phyloP scores from a whole-genome alignment of 2,797 vertebrate species.

The Channa striata region DNA sequence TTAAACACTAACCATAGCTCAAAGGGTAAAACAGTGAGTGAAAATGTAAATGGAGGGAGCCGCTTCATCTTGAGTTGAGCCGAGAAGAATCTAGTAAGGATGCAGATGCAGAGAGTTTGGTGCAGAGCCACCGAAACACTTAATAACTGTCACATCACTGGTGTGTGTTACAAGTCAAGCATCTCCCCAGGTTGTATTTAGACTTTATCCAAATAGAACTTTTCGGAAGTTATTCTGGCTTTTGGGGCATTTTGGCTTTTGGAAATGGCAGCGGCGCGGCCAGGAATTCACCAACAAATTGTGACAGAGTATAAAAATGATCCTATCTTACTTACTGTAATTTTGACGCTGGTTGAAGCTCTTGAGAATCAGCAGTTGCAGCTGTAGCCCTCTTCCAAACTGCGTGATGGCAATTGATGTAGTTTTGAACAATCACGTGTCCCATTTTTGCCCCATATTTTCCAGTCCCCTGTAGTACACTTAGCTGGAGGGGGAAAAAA shows the following conservation, averaged over 20 bases:
- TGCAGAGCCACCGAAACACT: not conserved
- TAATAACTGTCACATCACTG: too few species aligned
- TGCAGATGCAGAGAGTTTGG: not conserved
- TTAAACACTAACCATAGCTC: not conserved
- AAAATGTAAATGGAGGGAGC: not conserved
- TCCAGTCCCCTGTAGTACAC: not conserved
- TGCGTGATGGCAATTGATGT: not conserved
- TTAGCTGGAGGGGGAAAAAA: not conserved
- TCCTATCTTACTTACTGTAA: not conserved
- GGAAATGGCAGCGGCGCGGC: too few species aligned
- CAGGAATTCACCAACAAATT: too few species aligned
- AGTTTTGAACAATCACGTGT: not conserved
- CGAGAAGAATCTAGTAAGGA: too few species aligned
- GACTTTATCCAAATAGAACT: too few species aligned
- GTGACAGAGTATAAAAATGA: too few species aligned
- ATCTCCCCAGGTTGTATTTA: too few species aligned
- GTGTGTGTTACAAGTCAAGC: too few species aligned
- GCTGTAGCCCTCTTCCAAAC: not conserved
- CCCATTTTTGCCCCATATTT: conserved; percentile 9
- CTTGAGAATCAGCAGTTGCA: not conserved
- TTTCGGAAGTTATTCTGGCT: too few species aligned
- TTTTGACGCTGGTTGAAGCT: not conserved
- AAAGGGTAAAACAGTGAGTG: not conserved
- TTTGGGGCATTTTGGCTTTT: too few species aligned
- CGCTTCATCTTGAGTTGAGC: not conserved